Evolutionary conservation across 2,888 invertebrate species (phyloP).

Genomic region (Cosmorhoe ocellata): DNA sequence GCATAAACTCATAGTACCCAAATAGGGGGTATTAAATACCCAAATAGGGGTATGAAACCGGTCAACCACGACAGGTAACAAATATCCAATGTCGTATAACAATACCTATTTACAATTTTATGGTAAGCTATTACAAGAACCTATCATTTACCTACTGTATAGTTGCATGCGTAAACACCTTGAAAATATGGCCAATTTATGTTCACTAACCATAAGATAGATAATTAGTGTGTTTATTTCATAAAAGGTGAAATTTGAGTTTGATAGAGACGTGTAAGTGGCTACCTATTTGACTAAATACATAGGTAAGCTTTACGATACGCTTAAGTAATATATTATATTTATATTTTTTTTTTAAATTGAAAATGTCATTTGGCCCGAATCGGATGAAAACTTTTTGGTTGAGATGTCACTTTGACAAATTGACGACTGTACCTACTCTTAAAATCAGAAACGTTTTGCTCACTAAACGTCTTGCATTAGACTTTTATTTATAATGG

Average conservation of each 20-base stretch:
- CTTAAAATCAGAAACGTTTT: too few relatives aligned
- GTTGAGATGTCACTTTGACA: too few relatives aligned
- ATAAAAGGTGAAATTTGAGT: neutral
- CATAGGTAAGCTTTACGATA: too few relatives aligned
- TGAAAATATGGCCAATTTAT: conserved; percentile 18
- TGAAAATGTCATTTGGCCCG: too few relatives aligned
- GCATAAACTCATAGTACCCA: too few relatives aligned
- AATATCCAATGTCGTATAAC: neutral
- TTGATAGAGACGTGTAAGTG: neutral
- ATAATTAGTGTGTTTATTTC: conserved; percentile 1
- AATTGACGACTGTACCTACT: too few relatives aligned
- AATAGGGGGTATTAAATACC: neutral
- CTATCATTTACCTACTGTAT: conserved; percentile 14
- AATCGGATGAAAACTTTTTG: too few relatives aligned
- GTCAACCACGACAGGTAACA: neutral
- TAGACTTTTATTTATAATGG: too few relatives aligned
- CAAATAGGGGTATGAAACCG: neutral
- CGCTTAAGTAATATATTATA: too few relatives aligned
- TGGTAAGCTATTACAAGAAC: conserved; percentile 2
- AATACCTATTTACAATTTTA: conserved; percentile 1
- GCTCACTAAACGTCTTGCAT: too few relatives aligned
- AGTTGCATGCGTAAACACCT: conserved; percentile 22
- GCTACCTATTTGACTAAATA: too few relatives aligned
- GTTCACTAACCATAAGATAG: conserved; percentile 7
- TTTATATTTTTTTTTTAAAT: too few relatives aligned